Base-by-base conservation (phyloP, 1,140 invertebrate species). In the Cardiocondyla obscurior region DNA sequence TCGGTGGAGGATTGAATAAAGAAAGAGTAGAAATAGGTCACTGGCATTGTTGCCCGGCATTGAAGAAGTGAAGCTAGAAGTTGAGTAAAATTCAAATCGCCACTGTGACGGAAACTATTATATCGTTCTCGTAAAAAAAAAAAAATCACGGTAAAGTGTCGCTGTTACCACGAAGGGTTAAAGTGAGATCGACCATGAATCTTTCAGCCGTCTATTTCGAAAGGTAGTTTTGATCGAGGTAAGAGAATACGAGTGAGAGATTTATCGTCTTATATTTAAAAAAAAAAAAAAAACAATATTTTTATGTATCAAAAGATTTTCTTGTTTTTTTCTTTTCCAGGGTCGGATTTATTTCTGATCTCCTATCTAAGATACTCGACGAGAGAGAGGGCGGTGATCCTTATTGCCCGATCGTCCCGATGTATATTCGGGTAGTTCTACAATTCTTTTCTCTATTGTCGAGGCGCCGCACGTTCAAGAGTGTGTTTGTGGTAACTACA, bases 1-100 rank as follows among this genome's bases (percentile, higher is more conserved):
- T n/a, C 36, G 53, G 53, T 16, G 12, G 22, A n/a, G n/a, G 16
- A 19, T 73, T 73, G 53, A 57, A 28, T 73, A 30, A 70, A 73
- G 12, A 10, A 42, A 53, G 67, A 10, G 10, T 30, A 49, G 2
- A 57, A 58, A 19, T 58, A 3, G 53, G 22, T 73, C 36, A 57
- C 22, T 42, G 10, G 53, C n/a, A n/a, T n/a, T n/a, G n/a, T 33
- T 12, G 46, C 28, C 8, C 5, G 36, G 22, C 19, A 10, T 73
- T 57, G 44, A n/a, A 36, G 36, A 39, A 28, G 19, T 19, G 6
- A 28, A 10, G 57, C 16, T 58, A 58, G 16, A 53, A 51, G 16
- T 6, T 3, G 19, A 19, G 16, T 58, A 44, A 58, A 58, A 30
- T 57, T 14, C 22, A 55, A 72, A 70, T 51, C 30, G 28, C 3